These are phyloP conservation scores for Prinia subflava DNA, from an alignment of 2,113 vertebrate species.

Conservation along the genomic window DNA sequence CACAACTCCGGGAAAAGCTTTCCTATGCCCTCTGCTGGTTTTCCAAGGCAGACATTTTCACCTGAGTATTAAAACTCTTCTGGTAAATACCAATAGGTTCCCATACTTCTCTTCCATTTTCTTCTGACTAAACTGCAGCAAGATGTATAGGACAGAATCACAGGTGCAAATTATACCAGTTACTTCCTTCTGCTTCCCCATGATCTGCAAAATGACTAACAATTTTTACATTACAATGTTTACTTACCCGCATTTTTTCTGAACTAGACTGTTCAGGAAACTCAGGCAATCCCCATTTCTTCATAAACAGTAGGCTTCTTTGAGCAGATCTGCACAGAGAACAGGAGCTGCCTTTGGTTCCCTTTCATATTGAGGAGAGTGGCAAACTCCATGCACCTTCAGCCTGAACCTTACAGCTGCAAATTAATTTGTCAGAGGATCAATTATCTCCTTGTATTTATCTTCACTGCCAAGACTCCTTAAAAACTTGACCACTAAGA, in stretches of 20 bases:
- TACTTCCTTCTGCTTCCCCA: not conserved
- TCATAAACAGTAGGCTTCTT: not conserved
- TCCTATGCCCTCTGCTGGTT: conserved; percentile 39
- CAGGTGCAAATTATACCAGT: rapidly evolving
- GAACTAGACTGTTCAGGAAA: not conserved
- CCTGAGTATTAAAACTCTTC: not conserved
- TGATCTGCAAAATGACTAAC: not conserved
- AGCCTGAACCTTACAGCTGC: not conserved
- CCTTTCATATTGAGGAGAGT: not conserved
- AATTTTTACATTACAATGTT: not conserved
- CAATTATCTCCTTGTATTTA: not conserved
- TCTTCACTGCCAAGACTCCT: not conserved
- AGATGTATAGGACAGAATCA: not conserved
- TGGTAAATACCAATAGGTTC: not conserved
- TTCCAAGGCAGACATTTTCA: not conserved
- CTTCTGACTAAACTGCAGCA: not conserved
- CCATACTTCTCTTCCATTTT: not conserved
- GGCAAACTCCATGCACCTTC: not conserved
- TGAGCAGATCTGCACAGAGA: not conserved
- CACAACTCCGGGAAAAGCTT: not conserved
- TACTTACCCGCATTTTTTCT: not conserved
- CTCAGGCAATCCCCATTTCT: not conserved
- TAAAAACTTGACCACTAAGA: not conserved
- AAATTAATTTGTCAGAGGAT: not conserved
- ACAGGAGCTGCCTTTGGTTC: not conserved